phyloP scores from a whole-genome alignment of 2,113 vertebrate species.

The Bungarus multicinctus region DNA sequence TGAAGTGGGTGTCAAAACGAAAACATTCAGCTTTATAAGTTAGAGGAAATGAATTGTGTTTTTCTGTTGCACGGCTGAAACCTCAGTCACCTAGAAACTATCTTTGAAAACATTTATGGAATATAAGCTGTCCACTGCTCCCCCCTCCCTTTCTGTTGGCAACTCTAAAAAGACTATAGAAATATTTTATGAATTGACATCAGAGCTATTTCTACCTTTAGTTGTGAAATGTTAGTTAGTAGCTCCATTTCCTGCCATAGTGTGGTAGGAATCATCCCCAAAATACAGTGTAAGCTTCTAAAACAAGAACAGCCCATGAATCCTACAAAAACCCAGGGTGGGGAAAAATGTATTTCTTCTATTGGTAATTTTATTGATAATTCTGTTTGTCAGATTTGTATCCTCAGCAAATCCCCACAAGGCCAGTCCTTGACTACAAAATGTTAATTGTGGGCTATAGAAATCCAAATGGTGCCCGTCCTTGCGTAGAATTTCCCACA shows the following conservation, averaged over 20 bases:
- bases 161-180: no score
- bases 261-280: not conserved
- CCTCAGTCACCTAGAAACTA: no score
- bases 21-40: no score
- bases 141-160: no score
- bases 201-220: not conserved
- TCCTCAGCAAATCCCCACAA: not conserved
- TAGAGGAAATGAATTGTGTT: no score
- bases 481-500: not conserved
- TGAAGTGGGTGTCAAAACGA: no score
- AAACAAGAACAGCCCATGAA: not conserved
- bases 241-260: not conserved
- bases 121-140: no score
- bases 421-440: not conserved
- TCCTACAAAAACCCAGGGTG: not conserved
- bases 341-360: not conserved
- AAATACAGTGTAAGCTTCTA: not conserved
- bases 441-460: not conserved
- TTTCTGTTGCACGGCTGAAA: no score
- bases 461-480: not conserved
- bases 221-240: not conserved
- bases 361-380: not conserved
- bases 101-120: no score
- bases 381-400: not conserved
- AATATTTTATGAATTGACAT: no score